phyloP scores from a whole-genome alignment of 2,888 invertebrate genomes.

The Seira musarum region DNA sequence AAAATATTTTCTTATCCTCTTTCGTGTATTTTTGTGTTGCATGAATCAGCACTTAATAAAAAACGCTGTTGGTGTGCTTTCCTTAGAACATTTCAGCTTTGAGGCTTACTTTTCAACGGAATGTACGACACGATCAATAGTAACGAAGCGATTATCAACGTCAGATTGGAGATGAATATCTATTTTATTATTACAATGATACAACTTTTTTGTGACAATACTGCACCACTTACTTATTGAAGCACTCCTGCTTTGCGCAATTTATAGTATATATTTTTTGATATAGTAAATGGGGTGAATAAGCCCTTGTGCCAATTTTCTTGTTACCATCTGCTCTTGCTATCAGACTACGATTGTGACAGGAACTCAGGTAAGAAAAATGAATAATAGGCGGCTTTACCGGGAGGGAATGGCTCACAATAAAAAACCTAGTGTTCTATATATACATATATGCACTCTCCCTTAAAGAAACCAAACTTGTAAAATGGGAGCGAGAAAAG shows the following conservation, averaged over 20 bases:
- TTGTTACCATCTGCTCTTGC: neutral
- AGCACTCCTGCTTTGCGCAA: neutral
- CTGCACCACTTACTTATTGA: neutral
- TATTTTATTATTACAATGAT: constrained; percentile 7
- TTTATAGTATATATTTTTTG: neutral
- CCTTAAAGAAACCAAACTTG: neutral
- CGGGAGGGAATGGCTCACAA: neutral
- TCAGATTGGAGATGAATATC: constrained; percentile 4
- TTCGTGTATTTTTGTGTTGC: neutral
- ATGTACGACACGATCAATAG: neutral
- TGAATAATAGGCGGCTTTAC: constrained; percentile 5
- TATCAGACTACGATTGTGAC: neutral
- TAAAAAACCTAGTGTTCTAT: no score
- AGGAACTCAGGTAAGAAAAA: constrained; percentile 6
- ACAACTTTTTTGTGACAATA: neutral
- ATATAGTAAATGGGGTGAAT: neutral
- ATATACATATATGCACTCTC: no score
- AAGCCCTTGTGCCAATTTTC: constrained; percentile 9
- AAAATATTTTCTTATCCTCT: neutral
- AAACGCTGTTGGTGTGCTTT: no score
- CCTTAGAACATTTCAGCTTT: no score
- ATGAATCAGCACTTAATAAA: neutral
- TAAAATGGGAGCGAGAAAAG: constrained; percentile 3
- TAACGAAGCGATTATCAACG: constrained; percentile 1
- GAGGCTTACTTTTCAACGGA: neutral